Conservation (phyloP, 2,113 vertebrate genomes). For the Salminus brasiliensis region DNA sequence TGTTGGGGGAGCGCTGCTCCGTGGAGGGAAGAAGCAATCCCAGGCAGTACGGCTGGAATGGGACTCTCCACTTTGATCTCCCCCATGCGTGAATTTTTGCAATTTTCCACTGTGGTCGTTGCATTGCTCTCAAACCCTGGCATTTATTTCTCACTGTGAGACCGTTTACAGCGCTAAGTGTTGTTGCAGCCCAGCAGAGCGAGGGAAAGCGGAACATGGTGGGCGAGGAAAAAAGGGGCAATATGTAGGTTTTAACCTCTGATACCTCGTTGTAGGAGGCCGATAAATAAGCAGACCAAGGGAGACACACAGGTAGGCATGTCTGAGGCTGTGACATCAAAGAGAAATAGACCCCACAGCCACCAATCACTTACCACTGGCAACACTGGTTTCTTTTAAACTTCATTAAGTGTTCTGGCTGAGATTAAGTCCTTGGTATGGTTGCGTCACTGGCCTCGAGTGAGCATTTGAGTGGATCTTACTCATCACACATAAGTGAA, state of each 20-base stretch:
- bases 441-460: no score
- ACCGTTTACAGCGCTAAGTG: slow-evolving; percentile 68
- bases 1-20: slow-evolving; percentile 56
- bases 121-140: slow-evolving; percentile 68
- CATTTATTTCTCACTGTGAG: slow-evolving; percentile 68
- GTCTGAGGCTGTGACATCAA: not conserved
- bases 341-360: not conserved
- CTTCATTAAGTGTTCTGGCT: not conserved
- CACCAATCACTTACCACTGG: not conserved
- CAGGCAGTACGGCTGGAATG: slow-evolving; percentile 64
- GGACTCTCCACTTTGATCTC: slow-evolving; percentile 74
- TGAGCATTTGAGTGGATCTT: no score
- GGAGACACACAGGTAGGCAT: not conserved
- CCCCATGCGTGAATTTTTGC: slow-evolving; percentile 63
- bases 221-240: not conserved
- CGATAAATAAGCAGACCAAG: not conserved
- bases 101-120: slow-evolving; percentile 69
- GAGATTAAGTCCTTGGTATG: not conserved
- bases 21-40: slow-evolving; percentile 65
- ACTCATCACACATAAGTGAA: no score
- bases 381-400: not conserved
- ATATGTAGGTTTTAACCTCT: not conserved
- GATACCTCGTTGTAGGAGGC: not conserved
- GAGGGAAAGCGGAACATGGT: not conserved
- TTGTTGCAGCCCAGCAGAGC: not conserved